Percentiles rank a stretch among this genome's conserved stretches.
These are phyloP conservation scores for Epirrhoe alternata DNA, from an alignment of 2,888 invertebrate species.

Conservation along the genomic window DNA sequence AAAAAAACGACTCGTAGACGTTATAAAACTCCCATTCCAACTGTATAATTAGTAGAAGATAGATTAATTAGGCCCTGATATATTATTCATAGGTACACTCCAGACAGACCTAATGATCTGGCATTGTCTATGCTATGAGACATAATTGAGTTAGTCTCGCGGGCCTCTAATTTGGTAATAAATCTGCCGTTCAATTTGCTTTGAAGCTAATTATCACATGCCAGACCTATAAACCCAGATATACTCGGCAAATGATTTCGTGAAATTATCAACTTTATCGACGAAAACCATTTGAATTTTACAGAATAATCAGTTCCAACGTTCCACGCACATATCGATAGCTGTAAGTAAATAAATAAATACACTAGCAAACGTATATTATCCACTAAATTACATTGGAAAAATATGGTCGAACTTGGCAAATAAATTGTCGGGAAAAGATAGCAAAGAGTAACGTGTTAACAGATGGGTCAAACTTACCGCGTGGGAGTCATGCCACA, in stretches of 20 bases:
- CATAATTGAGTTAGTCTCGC: conserved; percentile 27
- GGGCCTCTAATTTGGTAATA: conserved; percentile 20
- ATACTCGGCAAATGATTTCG: conserved; percentile 13
- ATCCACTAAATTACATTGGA: conserved; percentile 13
- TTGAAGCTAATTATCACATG: conserved; percentile 26
- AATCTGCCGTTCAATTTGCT: conserved; percentile 26
- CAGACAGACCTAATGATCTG: conserved; percentile 13
- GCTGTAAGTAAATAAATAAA: conserved; percentile 3
- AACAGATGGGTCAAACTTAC: conserved; percentile 59
- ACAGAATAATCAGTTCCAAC: not conserved
- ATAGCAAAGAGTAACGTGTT: conserved; percentile 13
- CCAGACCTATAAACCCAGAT: conserved; percentile 11
- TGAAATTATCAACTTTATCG: conserved; percentile 9
- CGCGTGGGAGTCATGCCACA: conserved; percentile 87
- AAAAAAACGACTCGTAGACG: not conserved
- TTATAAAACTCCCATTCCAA: not conserved
- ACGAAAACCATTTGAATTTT: not conserved
- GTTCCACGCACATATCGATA: not conserved
- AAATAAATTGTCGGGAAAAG: conserved; percentile 34
- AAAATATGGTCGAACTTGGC: conserved; percentile 40
- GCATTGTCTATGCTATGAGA: conserved; percentile 3
- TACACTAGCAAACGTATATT: conserved; percentile 10
- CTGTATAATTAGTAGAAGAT: not conserved
- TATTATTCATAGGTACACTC: not conserved
- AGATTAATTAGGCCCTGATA: not conserved